A percentile compares a stretch with the other conserved stretches of the same genome.
These are phyloP conservation scores for Limulus polyphemus DNA, from an alignment of 2,888 invertebrate genomes.

Conservation along the genomic window DNA sequence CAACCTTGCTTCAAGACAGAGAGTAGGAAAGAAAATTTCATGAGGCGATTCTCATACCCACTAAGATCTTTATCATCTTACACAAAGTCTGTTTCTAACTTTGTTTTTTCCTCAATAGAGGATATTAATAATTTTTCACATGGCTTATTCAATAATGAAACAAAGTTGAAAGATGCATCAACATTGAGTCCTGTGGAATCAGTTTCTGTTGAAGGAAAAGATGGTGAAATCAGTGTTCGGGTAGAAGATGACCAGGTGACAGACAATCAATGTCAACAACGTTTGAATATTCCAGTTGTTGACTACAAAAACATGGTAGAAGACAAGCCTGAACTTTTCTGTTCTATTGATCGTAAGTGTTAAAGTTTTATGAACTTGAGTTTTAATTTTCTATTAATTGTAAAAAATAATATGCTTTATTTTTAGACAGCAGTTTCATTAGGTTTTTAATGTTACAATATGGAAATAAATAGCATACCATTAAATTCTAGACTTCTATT, in stretches of 20 bases:
- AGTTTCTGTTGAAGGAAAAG: neutral
- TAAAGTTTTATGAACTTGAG: neutral
- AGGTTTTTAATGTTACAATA: too few relatives aligned
- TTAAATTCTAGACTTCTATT: too few relatives aligned
- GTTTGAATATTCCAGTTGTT: slow-evolving; percentile 36
- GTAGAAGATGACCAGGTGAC: slow-evolving; percentile 33
- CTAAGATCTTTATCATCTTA: slow-evolving; percentile 39
- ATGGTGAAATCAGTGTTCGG: neutral
- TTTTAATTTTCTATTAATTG: too few relatives aligned
- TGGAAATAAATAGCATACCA: too few relatives aligned
- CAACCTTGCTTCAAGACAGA: neutral
- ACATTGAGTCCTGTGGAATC: neutral
- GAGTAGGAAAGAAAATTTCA: slow-evolving; percentile 29
- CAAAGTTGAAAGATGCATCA: slow-evolving; percentile 21
- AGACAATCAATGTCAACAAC: slow-evolving; percentile 39
- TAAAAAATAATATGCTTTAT: too few relatives aligned
- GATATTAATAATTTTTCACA: slow-evolving; percentile 93
- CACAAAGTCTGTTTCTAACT: slow-evolving; percentile 63
- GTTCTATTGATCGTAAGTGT: slow-evolving; percentile 22
- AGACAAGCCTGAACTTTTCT: slow-evolving; percentile 46
- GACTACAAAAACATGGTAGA: slow-evolving; percentile 88
- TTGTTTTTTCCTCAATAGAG: slow-evolving; percentile 69
- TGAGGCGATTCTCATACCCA: slow-evolving; percentile 80
- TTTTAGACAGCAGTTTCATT: too few relatives aligned
- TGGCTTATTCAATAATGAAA: slow-evolving; percentile 55